Percentiles rank a stretch among this genome's conserved stretches.
Evolutionary conservation across 2,113 vertebrate species (phyloP).

Genomic region (Camelus bactrianus): DNA sequence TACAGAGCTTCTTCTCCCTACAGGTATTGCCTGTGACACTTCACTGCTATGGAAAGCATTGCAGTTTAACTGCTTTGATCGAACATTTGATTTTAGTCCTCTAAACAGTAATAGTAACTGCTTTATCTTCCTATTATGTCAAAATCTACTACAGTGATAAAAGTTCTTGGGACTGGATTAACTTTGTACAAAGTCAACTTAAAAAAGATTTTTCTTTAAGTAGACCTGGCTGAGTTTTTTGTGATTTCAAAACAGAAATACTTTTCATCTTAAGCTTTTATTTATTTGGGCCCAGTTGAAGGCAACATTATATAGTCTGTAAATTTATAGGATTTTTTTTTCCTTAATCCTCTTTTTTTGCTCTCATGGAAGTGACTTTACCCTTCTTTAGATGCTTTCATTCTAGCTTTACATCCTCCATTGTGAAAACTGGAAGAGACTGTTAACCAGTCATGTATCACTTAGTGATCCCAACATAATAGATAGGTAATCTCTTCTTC

Average conservation of each 20-base stretch:
- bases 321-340: neutral
- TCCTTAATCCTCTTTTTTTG: neutral
- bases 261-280: neutral
- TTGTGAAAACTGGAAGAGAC: neutral
- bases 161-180: constrained; percentile 19
- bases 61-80: neutral
- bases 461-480: neutral
- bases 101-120: neutral
- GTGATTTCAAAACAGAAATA: neutral
- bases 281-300: neutral
- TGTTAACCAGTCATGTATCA: neutral
- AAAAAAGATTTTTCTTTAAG: neutral
- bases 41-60: neutral
- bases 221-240: neutral
- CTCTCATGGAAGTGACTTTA: neutral
- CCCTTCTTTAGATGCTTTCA: neutral
- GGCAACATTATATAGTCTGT: neutral
- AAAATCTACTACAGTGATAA: neutral
- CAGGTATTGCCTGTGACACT: neutral
- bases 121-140: neutral
- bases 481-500: neutral
- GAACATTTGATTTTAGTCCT: constrained; percentile 31
- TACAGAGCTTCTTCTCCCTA: neutral
- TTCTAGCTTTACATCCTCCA: neutral
- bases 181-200: neutral